Evolutionary conservation across 1,140 invertebrate species (phyloP), one percentile per base, ranked within the genome.

Genomic region (Drosophila saltans): DNA sequence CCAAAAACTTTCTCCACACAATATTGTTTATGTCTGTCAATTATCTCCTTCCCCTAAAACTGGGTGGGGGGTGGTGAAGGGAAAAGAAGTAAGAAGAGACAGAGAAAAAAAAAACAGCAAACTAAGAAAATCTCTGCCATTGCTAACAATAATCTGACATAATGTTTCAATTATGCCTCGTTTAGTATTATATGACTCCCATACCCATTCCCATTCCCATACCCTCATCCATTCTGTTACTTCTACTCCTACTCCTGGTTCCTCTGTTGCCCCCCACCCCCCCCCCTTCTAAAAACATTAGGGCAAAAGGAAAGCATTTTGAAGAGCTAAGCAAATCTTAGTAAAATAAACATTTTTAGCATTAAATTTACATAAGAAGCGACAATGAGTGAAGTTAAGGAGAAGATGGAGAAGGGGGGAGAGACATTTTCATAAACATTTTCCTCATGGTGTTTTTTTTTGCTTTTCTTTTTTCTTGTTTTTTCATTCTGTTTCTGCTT

Each of bases 71-170:
- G 9, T 26, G 45, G 21, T 21, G 45, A 65, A 63, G 36, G n/a
- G 16, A 43, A 60, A 56, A 43, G 52, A 36, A 36, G 0, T 30
- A 30, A 36, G 43, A 61, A 52, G 30, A 61, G 28, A 39, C 21
- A 61, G 39, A 33, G 24, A 40, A 43, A 11, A 48, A 78, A 80
- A 82, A 85, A 85, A 66, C 59, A 77, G 80, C 83, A 67, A 78
- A 80, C 83, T 88, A 88, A 82, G 83, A 86, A 88, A 86, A 86
- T 86, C 83, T 86, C 62, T 52, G 40, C 79, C 79, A 72, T 82
- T 88, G 83, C 83, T 78, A 89, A 84, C 80, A 89, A 89, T 89
- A 89, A 89, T 89, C 84, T 89, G 84, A 89, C 84, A 89, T 89
- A 89, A 89, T 89, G 80, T 89, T 89, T 89, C 84, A 89, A 89